Percentiles rank a stretch among this genome's conserved stretches.
These are phyloP conservation scores for Agapetus fuscipes DNA, from an alignment of 2,888 invertebrate genomes.

Conservation along the genomic window DNA sequence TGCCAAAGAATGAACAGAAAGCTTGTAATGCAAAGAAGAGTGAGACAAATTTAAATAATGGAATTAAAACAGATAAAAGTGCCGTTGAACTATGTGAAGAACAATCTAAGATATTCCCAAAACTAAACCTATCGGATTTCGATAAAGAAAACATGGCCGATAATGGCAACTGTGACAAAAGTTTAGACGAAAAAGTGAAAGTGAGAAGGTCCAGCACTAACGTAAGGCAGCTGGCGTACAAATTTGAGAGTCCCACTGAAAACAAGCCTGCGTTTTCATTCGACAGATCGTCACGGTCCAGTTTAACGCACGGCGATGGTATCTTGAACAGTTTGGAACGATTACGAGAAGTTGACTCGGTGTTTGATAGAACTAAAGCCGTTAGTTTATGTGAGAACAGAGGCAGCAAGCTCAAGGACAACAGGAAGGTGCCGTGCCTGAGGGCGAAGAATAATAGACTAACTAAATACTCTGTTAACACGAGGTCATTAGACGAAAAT, in stretches of 20 bases:
- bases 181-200: conserved; percentile 14
- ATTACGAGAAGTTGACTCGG: conserved; percentile 18
- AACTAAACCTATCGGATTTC: conserved; percentile 13
- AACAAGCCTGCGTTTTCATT: conserved; percentile 48
- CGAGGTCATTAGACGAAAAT: conserved; percentile 63
- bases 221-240: conserved; percentile 52
- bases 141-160: conserved; percentile 16
- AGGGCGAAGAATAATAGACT: conserved; percentile 48
- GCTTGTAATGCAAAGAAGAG: no score
- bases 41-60: no score
- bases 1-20: neutral
- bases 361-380: conserved; percentile 22
- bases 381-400: conserved; percentile 26
- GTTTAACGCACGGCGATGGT: conserved; percentile 19
- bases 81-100: neutral
- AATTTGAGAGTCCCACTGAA: conserved; percentile 55
- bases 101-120: neutral
- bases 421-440: conserved; percentile 46
- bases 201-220: conserved; percentile 27
- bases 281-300: conserved; percentile 36
- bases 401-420: conserved; percentile 25
- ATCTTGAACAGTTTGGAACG: conserved; percentile 30
- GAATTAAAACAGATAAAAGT: no score
- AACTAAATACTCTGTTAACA: conserved; percentile 52
- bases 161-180: conserved; percentile 2